Base-by-base conservation (phyloP, 1,140 invertebrate species). In the Zeugodacus cucurbitae region DNA sequence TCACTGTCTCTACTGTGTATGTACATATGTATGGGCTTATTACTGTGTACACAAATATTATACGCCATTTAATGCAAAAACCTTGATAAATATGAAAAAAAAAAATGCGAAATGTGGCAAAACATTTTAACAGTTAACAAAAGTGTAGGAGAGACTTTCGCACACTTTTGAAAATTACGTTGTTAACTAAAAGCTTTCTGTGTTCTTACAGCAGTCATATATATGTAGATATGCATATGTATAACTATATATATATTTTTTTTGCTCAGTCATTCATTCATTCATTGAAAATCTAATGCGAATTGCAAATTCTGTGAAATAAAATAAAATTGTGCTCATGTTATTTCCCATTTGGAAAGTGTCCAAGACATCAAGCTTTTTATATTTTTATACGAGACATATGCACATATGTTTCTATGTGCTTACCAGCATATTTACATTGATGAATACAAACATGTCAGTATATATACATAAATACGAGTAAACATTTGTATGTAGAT, bases 221-320 rank as follows among this genome's bases (percentile, higher is more conserved):
- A 62, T 26, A 6, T 0, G n/a, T 22, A 82, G 14, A 48, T 8
- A 48, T n/a, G 5, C 26, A 26, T 26, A n/a, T 26, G 6, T 62
- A 62, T 62, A 11, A 3, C 20, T 22, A 26, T n/a, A 8, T 62
- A 26, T 62, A n/a, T 58, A 8, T 26, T 62, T 62, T 37, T 34
- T 74, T 8, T 74, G 74, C 74, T 82, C 74, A 14, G 74, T 29
- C 74, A 82, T 82, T 54, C 41, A 48, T 82, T 82, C 41, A 29
- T 29, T 32, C 64, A 44, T 44, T 82, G 41, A 82, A n/a, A 14
- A 11, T 44, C 70, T 44, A 74, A 74, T 44, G 70, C 34, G 22
- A 74, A 74, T 74, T 74, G 22, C 37, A 22, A 82, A 26, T 48
- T 82, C 74, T 41, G 74, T 82, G 37, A 82, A 74, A 82, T 44